These are phyloP conservation scores for Bugulina stolonifera DNA, from an alignment of 2,888 invertebrate species.

Conservation along the genomic window DNA sequence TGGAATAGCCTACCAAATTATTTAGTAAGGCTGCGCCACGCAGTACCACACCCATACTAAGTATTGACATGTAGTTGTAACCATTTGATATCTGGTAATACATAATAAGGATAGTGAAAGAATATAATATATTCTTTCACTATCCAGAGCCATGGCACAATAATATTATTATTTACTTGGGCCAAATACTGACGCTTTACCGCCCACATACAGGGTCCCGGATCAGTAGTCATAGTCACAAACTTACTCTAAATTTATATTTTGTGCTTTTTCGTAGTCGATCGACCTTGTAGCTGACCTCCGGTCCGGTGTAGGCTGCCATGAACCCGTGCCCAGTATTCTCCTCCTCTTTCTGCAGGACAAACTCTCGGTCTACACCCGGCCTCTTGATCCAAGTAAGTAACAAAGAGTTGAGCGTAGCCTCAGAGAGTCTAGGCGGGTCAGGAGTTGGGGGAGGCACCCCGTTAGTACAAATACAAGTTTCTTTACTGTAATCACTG, in stretches of 20 bases:
- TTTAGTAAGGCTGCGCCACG: too few species aligned
- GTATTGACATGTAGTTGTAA: too few species aligned
- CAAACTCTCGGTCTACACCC: conserved; percentile 69
- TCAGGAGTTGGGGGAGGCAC: conserved; percentile 72
- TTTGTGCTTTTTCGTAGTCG: conserved; percentile 69
- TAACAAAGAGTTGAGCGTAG: conserved; percentile 62
- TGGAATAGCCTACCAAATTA: too few species aligned
- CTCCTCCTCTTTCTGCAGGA: conserved; percentile 72
- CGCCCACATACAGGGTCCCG: too few species aligned
- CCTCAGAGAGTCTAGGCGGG: conserved; percentile 66
- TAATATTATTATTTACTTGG: too few species aligned
- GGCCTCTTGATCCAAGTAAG: conserved; percentile 70
- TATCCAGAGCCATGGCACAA: too few species aligned
- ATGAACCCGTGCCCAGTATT: conserved; percentile 70
- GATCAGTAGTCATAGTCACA: too few species aligned
- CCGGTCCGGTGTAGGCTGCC: conserved; percentile 72
- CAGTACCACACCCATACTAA: too few species aligned
- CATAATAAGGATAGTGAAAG: too few species aligned
- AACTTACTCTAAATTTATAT: conserved; percentile 67
- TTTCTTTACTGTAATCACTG: conserved; percentile 51
- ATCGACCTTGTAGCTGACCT: conserved; percentile 64
- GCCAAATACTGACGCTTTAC: too few species aligned
- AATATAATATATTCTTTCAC: too few species aligned
- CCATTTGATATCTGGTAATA: too few species aligned
- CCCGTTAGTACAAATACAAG: conserved; percentile 64